Evolutionary conservation across 35 echinoderm and acorn worm species (phyloP).

Genomic region (Stichopus chloronotus): DNA sequence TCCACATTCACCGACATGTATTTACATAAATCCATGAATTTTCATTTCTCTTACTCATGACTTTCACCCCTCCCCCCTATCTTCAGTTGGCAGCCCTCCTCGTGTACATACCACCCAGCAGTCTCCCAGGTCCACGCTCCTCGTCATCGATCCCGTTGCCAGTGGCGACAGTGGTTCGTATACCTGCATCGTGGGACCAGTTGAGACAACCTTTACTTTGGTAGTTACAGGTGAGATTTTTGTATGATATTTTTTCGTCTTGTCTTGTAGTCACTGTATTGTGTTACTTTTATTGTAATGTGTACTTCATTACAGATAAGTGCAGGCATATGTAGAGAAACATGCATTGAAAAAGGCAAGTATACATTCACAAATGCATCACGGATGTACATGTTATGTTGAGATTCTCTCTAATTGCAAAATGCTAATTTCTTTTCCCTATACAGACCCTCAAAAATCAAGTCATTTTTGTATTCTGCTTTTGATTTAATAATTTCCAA

Average conservation of each 20-base stretch:
- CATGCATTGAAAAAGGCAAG: too few relatives aligned
- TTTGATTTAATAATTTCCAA: too few relatives aligned
- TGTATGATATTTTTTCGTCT: background rate
- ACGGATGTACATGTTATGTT: too few relatives aligned
- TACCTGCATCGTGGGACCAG: conserved; percentile 75
- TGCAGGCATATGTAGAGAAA: background rate
- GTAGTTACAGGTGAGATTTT: conserved; percentile 64
- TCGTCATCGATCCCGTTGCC: conserved; percentile 64
- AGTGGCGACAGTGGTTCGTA: conserved; percentile 68
- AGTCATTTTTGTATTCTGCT: too few relatives aligned
- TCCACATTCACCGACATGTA: too few relatives aligned
- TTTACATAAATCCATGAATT: too few relatives aligned
- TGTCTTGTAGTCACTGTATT: background rate
- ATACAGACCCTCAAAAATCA: too few relatives aligned
- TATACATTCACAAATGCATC: too few relatives aligned
- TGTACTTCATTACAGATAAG: background rate
- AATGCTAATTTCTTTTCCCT: too few relatives aligned
- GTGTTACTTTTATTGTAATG: background rate
- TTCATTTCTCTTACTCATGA: too few relatives aligned
- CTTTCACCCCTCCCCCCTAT: too few relatives aligned
- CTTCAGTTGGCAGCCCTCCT: background rate
- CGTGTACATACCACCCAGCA: conserved; percentile 65
- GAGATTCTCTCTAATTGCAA: too few relatives aligned
- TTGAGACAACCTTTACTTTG: conserved; percentile 66
- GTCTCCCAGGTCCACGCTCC: conserved; percentile 48